A percentile compares a stretch with the other conserved stretches of the same genome.
These are phyloP conservation scores for Apodemia zela DNA, from an alignment of 2,888 invertebrate species.

Conservation along the genomic window DNA sequence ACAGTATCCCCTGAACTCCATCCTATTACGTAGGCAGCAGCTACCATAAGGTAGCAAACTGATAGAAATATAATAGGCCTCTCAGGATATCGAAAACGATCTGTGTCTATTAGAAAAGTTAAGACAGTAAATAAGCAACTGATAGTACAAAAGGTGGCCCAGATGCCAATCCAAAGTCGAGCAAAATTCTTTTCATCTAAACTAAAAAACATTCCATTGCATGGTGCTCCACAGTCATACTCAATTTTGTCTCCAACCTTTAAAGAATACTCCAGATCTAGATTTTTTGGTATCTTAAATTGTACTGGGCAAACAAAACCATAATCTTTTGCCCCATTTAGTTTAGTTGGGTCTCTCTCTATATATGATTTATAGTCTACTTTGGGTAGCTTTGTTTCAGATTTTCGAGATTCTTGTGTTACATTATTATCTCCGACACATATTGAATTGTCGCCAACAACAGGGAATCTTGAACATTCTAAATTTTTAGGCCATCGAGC, in stretches of 20 bases:
- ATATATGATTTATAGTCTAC: conserved; percentile 69
- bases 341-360: conserved; percentile 72
- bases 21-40: conserved; percentile 93
- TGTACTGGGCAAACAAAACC: conserved; percentile 94
- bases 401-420: conserved; percentile 79
- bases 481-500: conserved; percentile 94
- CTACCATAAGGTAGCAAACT: conserved; percentile 96
- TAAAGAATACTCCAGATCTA: conserved; percentile 91
- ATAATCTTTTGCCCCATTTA: conserved; percentile 83
- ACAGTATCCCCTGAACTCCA: conserved; percentile 91
- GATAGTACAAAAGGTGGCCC: conserved; percentile 93
- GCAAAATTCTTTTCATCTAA: conserved; percentile 90
- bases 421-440: conserved; percentile 90
- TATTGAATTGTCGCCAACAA: conserved; percentile 82
- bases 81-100: conserved; percentile 98
- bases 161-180: conserved; percentile 94
- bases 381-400: conserved; percentile 60
- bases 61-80: conserved; percentile 98
- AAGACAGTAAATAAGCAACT: conserved; percentile 96
- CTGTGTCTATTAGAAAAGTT: conserved; percentile 96
- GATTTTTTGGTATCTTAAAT: conserved; percentile 88
- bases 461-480: conserved; percentile 93
- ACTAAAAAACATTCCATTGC: conserved; percentile 95
- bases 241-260: conserved; percentile 89
- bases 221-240: conserved; percentile 92